Evolutionary conservation across 2,113 vertebrate genomes (phyloP).

Genomic region (Myrmecophaga tridactyla): DNA sequence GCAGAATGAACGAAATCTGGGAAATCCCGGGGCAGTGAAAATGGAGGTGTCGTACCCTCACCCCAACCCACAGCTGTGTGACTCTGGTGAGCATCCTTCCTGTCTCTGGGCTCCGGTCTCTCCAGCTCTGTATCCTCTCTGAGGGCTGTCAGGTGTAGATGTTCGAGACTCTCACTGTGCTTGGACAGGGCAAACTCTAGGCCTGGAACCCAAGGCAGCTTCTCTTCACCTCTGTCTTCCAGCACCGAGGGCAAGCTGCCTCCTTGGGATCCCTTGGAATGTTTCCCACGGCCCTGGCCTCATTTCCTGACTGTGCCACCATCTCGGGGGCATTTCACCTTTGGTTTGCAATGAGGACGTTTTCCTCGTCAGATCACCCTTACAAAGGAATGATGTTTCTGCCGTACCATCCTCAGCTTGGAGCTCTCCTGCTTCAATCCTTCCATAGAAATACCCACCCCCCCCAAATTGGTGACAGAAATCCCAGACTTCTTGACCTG

Average conservation of each 20-base stretch:
- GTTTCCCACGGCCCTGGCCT: background rate
- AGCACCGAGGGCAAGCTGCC: background rate
- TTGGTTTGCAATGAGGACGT: background rate
- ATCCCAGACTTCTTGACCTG: background rate
- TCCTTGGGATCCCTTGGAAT: background rate
- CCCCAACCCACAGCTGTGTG: background rate
- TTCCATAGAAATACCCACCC: background rate
- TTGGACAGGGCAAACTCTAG: too few species aligned
- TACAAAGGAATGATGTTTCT: background rate
- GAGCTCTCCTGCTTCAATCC: background rate
- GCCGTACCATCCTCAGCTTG: background rate
- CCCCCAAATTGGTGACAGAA: background rate
- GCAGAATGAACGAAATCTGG: background rate
- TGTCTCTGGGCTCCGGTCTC: background rate
- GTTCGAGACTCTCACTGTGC: background rate
- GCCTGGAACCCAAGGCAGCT: background rate
- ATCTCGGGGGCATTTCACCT: background rate
- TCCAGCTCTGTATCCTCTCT: background rate
- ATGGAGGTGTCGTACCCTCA: fast-evolving
- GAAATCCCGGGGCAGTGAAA: background rate
- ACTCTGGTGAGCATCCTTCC: too few species aligned
- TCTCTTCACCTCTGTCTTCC: background rate
- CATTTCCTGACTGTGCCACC: background rate
- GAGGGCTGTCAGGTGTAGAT: background rate
- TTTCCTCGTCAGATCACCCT: background rate